These are phyloP conservation scores for Sycophila texana DNA, from an alignment of 2,888 invertebrate species.

Conservation along the genomic window DNA sequence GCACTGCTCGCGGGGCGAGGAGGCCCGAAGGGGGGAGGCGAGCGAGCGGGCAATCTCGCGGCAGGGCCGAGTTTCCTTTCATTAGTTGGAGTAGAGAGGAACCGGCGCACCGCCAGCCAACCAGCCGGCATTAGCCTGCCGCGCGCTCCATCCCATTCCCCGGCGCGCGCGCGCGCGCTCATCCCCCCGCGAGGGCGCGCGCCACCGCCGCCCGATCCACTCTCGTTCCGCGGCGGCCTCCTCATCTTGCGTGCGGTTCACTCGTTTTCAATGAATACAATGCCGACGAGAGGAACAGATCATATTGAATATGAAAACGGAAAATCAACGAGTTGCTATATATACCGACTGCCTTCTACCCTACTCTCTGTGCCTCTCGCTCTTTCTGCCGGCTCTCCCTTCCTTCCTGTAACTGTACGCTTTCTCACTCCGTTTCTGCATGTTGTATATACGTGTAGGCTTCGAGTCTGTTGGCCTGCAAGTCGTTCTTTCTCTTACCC, in stretches of 20 bases:
- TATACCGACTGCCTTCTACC: slow-evolving; percentile 24
- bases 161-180: not conserved
- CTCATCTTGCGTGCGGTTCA: slow-evolving; percentile 75
- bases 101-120: slow-evolving; percentile 60
- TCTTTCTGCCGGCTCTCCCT: slow-evolving; percentile 12
- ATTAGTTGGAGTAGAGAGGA: slow-evolving; percentile 72
- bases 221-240: slow-evolving; percentile 67
- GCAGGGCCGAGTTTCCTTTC: slow-evolving; percentile 73
- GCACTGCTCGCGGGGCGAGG: too few species aligned
- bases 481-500: not conserved
- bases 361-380: not conserved
- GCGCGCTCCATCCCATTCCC: slow-evolving; percentile 58
- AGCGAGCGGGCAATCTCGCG: slow-evolving; percentile 65
- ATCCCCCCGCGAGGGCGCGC: too few species aligned
- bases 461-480: too few species aligned
- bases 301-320: slow-evolving; percentile 76
- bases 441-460: too few species aligned
- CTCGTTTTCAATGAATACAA: slow-evolving; percentile 76
- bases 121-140: slow-evolving; percentile 63
- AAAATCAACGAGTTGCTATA: slow-evolving; percentile 73
- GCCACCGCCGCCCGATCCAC: slow-evolving; percentile 60
- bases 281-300: slow-evolving; percentile 69
- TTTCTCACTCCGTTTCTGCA: slow-evolving; percentile 1
- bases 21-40: slow-evolving; percentile 22
- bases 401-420: not conserved